phyloP scores from a whole-genome alignment of 1,140 invertebrate species.

The Hylyphantes graminicola region DNA sequence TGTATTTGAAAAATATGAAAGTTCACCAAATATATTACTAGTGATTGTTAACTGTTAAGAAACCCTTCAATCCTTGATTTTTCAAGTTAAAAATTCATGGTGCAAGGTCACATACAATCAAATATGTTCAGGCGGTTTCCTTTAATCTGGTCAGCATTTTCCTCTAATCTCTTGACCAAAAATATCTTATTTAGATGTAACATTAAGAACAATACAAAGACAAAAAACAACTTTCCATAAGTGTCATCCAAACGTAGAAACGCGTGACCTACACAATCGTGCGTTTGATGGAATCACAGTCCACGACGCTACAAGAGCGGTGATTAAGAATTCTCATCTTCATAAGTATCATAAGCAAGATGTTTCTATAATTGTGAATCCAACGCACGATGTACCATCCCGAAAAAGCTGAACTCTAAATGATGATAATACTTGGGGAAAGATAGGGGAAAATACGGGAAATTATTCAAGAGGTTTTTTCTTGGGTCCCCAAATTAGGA shows the following conservation, averaged over 20 bases:
- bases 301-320: slow-evolving; percentile 36
- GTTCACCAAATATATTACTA: too few relatives aligned
- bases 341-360: slow-evolving; percentile 50
- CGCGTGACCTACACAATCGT: slow-evolving; percentile 48
- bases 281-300: slow-evolving; percentile 47
- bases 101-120: too few relatives aligned
- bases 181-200: neutral
- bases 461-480: slow-evolving; percentile 17
- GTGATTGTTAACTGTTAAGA: too few relatives aligned
- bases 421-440: slow-evolving; percentile 19
- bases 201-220: neutral
- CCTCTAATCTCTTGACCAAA: too few relatives aligned
- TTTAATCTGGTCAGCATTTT: too few relatives aligned
- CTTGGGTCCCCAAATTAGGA: slow-evolving; percentile 10
- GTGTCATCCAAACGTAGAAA: slow-evolving; percentile 1
- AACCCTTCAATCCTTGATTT: too few relatives aligned
- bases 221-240: neutral
- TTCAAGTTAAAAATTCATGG: too few relatives aligned
- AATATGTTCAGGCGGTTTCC: too few relatives aligned
- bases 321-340: slow-evolving; percentile 55
- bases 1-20: too few relatives aligned
- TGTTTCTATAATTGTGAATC: slow-evolving; percentile 53
- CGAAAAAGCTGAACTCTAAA: slow-evolving; percentile 1
- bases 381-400: slow-evolving; percentile 16
- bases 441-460: slow-evolving; percentile 9